phyloP scores from a whole-genome alignment of 2,113 vertebrate genomes.

The Oenanthe melanoleuca region DNA sequence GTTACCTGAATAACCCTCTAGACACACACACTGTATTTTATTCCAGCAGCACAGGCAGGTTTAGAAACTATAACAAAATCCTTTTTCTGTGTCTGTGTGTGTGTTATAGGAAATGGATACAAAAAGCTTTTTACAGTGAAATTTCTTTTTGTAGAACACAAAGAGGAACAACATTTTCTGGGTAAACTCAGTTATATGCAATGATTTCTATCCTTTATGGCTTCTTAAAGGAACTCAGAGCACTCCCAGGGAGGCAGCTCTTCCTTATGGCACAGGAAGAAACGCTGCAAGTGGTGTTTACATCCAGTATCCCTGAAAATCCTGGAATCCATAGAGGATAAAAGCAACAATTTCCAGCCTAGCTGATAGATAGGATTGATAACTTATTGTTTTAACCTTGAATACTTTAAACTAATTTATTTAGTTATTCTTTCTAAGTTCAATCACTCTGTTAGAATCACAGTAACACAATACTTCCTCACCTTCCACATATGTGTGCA shows the following conservation, averaged over 20 bases:
- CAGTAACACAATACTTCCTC: not conserved
- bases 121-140: not conserved
- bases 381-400: not conserved
- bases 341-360: not conserved
- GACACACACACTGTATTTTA: not conserved
- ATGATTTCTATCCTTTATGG: not conserved
- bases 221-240: not conserved
- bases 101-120: not conserved
- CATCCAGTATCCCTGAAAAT: not conserved
- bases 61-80: not conserved
- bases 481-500: fast-evolving
- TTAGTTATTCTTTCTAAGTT: not conserved
- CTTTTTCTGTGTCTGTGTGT: not conserved
- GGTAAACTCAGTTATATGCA: not conserved
- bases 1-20: not conserved
- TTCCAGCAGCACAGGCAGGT: not conserved
- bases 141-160: not conserved
- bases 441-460: not conserved
- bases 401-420: not conserved
- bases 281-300: not conserved
- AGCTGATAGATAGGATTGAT: not conserved
- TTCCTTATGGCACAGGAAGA: not conserved
- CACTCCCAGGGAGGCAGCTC: not conserved
- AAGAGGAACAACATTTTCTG: not conserved
- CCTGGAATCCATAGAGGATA: not conserved